Base-by-base conservation (phyloP, 2,888 invertebrate genomes). In the Ptilodon capucinus region DNA sequence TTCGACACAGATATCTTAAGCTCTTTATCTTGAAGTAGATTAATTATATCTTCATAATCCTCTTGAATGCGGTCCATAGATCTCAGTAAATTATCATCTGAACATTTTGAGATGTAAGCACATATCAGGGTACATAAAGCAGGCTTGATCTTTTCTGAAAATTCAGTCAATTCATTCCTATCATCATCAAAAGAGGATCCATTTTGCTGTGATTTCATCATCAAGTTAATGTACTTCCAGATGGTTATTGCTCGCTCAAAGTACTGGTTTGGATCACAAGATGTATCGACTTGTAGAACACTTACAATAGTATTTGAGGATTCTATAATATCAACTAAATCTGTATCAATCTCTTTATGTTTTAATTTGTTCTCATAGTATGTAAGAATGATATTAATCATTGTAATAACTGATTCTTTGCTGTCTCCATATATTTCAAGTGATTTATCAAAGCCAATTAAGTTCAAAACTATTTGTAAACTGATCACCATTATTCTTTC, bases 321-420 rank as follows among this genome's bases (percentile, higher is more conserved):
- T 23, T 87, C 86, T 11, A 89, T 64, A 35, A 90, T 74, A 48
- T 87, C 85, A 2, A 84, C 68, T 19, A 89, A 67, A 57, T 87
- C 88, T 1, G 75, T 64, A 51, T 89, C 89, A 44, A 88, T 79
- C 52, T 85, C 83, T 48, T 86, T 83, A 23, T 78, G 73, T 39
- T 71, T 63, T 48, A 88, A 74, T 61, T 86, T 88, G 13, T 74
- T 75, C 58, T 86, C 81, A 62, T 86, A 88, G 60, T 86, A 85
- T 38, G 66, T 62, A 6, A 91, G 54, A 39, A 86, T 76, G 40
- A 75, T 64, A 48, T 72, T 74, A 32, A 90, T 73, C 60, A 89
- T 81, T 38, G 57, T 72, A 4, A 73, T 44, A 2, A 82, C 65
- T 54, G 68, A 70, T 4, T 76, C 67, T 54, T 68, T 81, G 46